Conservation (phyloP, 2,888 invertebrate genomes). For the Leucophenga montana region DNA sequence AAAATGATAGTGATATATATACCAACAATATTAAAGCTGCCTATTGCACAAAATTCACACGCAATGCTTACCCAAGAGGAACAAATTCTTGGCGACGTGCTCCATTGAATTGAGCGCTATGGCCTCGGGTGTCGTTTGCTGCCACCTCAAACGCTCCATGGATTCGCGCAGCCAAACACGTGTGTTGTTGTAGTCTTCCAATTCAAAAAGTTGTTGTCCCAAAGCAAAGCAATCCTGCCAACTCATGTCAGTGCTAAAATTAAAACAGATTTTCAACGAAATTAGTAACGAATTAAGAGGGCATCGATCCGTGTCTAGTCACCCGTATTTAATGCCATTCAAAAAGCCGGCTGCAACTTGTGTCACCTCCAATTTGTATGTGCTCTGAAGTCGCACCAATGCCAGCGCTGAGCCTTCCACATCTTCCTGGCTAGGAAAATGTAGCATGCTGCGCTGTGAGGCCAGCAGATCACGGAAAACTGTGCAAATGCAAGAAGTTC, state of each 20-base stretch:
- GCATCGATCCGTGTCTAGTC: conserved; percentile 38
- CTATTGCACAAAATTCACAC: background rate
- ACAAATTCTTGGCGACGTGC: conserved; percentile 59
- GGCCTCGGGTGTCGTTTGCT: conserved; percentile 61
- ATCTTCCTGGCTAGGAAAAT: conserved; percentile 93
- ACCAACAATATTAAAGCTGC: conserved; percentile 34
- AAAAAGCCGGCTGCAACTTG: conserved; percentile 89
- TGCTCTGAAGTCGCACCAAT: conserved; percentile 92
- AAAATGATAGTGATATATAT: no score
- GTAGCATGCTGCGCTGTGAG: conserved; percentile 76
- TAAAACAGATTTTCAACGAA: background rate
- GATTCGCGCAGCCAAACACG: conserved; percentile 97
- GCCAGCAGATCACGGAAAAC: conserved; percentile 84
- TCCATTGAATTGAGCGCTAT: conserved; percentile 61
- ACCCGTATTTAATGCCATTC: conserved; percentile 87
- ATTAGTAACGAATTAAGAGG: background rate
- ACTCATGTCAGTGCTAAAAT: conserved; percentile 77
- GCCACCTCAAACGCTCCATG: conserved; percentile 80
- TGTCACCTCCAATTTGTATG: conserved; percentile 89
- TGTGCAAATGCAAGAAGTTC: conserved; percentile 57
- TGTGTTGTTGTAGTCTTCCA: conserved; percentile 92
- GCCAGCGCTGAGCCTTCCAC: conserved; percentile 95
- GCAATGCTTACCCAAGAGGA: conserved; percentile 59
- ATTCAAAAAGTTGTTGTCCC: conserved; percentile 92
- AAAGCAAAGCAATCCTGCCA: conserved; percentile 96